phyloP scores from a whole-genome alignment of 2,797 vertebrate genomes.

The Tinamus major region DNA sequence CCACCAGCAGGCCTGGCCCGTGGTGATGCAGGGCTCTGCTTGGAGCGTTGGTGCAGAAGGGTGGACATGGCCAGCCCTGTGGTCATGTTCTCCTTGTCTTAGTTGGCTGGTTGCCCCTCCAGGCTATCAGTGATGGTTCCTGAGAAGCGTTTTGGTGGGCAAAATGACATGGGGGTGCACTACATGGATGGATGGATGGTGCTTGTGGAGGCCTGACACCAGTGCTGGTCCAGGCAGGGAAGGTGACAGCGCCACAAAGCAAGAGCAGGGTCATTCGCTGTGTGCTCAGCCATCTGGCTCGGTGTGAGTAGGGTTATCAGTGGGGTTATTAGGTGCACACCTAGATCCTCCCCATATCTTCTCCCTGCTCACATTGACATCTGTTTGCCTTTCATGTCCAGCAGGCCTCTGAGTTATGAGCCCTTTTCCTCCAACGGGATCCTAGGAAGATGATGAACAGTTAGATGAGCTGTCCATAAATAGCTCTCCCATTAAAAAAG shows the following conservation, averaged over 20 bases:
- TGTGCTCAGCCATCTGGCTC: not conserved
- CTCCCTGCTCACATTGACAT: not conserved
- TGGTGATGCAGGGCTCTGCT: not conserved
- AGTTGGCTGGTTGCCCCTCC: not conserved
- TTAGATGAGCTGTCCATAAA: conserved; percentile 56
- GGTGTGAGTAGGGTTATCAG: fast-evolving
- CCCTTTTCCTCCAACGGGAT: not conserved
- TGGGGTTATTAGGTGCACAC: not conserved
- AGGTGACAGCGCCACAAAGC: not conserved
- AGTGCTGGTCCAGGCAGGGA: not conserved
- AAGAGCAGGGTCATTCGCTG: fast-evolving
- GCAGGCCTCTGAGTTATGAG: conserved; percentile 19
- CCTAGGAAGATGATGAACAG: conserved; percentile 28
- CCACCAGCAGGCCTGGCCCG: not conserved
- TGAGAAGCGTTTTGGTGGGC: not conserved
- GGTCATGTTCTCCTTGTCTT: not conserved
- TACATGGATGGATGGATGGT: too few relatives aligned
- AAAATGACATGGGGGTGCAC: too few relatives aligned
- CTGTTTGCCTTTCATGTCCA: conserved; percentile 50
- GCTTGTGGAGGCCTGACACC: not conserved
- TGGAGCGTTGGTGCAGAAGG: not conserved
- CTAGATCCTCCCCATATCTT: not conserved
- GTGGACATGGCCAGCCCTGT: too few relatives aligned
- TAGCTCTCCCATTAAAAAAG: conserved; percentile 57
- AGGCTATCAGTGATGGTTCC: not conserved